phyloP scores from a whole-genome alignment of 2,797 vertebrate genomes.

The Helicolenus hilgendorfi region DNA sequence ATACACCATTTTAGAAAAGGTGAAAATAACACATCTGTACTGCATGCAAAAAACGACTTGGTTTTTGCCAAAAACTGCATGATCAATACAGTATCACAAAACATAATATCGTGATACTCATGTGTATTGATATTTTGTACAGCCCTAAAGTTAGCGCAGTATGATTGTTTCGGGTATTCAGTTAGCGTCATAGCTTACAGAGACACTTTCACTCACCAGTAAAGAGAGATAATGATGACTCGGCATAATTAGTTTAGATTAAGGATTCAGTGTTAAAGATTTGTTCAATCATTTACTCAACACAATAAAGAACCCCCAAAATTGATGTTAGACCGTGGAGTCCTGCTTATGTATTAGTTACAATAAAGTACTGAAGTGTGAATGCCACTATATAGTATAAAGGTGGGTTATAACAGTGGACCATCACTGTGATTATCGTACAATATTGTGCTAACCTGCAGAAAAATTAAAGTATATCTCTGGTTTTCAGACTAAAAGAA shows the following conservation, averaged over 20 bases:
- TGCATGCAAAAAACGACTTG: too few relatives aligned
- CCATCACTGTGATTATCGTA: background rate
- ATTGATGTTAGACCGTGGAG: background rate
- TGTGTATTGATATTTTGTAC: too few relatives aligned
- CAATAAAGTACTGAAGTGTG: background rate
- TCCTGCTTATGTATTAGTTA: background rate
- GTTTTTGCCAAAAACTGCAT: too few relatives aligned
- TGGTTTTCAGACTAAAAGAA: background rate
- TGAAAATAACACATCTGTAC: too few relatives aligned
- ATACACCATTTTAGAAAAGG: too few relatives aligned
- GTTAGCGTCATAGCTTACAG: background rate
- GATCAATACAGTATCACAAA: too few relatives aligned
- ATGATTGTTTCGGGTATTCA: background rate
- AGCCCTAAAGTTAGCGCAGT: background rate
- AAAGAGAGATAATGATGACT: background rate
- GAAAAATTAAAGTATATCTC: background rate
- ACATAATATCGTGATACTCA: too few relatives aligned
- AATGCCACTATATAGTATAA: background rate
- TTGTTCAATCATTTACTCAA: background rate
- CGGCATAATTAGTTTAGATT: background rate
- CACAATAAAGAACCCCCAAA: background rate
- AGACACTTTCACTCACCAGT: background rate
- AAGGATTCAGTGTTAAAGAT: background rate
- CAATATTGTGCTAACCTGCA: background rate
- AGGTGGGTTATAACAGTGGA: background rate